phyloP scores from a whole-genome alignment of 2,888 invertebrate genomes.

The Arctia plantaginis region DNA sequence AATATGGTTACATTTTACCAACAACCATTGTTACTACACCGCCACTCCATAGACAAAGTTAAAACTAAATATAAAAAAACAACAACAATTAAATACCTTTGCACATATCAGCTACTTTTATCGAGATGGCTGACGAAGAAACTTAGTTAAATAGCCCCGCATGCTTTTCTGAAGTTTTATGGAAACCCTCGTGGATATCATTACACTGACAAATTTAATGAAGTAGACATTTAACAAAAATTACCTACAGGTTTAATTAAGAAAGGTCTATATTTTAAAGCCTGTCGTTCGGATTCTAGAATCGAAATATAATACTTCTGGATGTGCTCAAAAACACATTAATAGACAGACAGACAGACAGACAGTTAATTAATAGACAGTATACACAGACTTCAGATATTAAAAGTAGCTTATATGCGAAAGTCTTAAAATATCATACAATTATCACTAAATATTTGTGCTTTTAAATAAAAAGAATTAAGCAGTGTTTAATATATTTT shows the following conservation, averaged over 20 bases:
- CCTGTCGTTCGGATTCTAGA: fast-evolving
- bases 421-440: constrained; percentile 12
- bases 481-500: constrained; percentile 14
- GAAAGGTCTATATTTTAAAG: neutral
- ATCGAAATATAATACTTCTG: too few species aligned
- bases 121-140: neutral
- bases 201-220: neutral
- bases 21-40: constrained; percentile 31
- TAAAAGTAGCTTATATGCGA: constrained; percentile 7
- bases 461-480: constrained; percentile 18
- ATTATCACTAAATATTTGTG: constrained; percentile 37
- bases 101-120: constrained; percentile 18
- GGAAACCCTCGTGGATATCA: neutral
- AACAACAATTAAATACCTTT: constrained; percentile 50
- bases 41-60: constrained; percentile 57
- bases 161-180: neutral
- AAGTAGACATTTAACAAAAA: neutral
- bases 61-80: constrained; percentile 56
- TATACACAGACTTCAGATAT: neutral
- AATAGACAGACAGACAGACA: too few species aligned
- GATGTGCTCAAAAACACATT: too few species aligned
- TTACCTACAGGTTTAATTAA: neutral
- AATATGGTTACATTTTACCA: constrained; percentile 29
- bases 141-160: neutral
- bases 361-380: too few species aligned